Base-by-base conservation (phyloP, 2,797 vertebrate genomes). In the Psittacula echo region DNA sequence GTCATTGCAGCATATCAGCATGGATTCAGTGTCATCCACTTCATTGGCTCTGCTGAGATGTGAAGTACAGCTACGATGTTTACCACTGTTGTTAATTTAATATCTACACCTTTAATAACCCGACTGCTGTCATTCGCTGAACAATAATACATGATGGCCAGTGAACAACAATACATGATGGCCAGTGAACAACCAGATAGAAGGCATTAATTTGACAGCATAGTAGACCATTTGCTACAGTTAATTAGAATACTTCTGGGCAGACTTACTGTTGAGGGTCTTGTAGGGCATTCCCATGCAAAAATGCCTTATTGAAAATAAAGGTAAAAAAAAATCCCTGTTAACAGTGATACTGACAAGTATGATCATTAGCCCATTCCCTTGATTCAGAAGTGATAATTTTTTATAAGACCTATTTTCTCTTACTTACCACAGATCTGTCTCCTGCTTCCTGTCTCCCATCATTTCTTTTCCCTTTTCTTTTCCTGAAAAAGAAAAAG, bases 31-130 rank as follows among this genome's bases (percentile, higher is more conserved):
- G 97, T 98, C 98, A 98, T 97, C 97, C 98, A 98, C 98, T 98
- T 98, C 98, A 98, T 98, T 98, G 98, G 97, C 95, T 98, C 97
- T 97, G 98, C 98, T 95, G 97, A 97, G 97, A 98, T 96, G 97
- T 97, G 98, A 98, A 98, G 97, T 98, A 95, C 97, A 96, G 97
- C 97, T 98, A 98, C 98, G 98, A 98, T 98, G 98, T 98, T 98
- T 98, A 98, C 98, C 97, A 98, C 98, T 98, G 97, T 97, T 98
- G 98, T 98, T 98, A 98, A 98, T 99, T 98, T 98, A 98, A 98
- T 98, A 98, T 98, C 98, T 98, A 98, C 98, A 98, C 98, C 98
- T 98, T 97, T 98, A 98, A 98, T 98, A 98, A 98, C 98, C 97
- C 97, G 97, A 98, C 97, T 98, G 97, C 98, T 98, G 98, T 98